Evolutionary conservation across 2,113 vertebrate species (phyloP), one percentile per base, ranked within the genome.

Genomic region (Periophthalmus modestus): DNA sequence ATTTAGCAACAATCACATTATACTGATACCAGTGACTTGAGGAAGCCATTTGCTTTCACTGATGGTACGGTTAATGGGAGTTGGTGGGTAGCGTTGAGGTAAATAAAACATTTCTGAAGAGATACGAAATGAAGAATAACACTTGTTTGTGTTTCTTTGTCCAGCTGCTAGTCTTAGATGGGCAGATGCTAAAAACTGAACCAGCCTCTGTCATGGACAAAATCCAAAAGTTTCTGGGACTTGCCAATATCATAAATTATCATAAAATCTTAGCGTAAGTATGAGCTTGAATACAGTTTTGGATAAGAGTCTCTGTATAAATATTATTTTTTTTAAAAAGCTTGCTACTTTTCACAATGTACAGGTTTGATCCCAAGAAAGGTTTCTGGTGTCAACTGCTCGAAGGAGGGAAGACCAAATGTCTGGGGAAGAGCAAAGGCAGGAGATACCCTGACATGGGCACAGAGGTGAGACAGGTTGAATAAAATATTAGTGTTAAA

Each of bases 361-460:
- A 1, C 91, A 99, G 97, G 88, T 99, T 98, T 79, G 97, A 99
- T 86, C 95, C 96, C 61, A 98, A 98, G 92, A 99, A 99, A 89
- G 97, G 97, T 70, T 99, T 98, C 90, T 99, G 97, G 97, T 99
- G 97, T 91, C 97, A 98, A 80, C 94, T 98, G 77, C 92, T 97
- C 18, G 97, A 98, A 58, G 97, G 96, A 89, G 97, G 97, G 36
- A 98, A 98, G 88, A 97, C 95, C 0, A 98, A 97, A 90, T 99
- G 97, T 94, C 91, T 99, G 90, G 97, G 97, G 47, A 99, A 98
- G 88, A 98, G 96, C 92, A 99, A 99, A 93, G 97, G 97, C 66
- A 95, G 97, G 80, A 95, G 94, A 81, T 99, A 99, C 82, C 94
- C 96, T 0, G 97, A 99, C 85, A 99, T 99, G 97, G 95, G 96